A percentile compares a stretch with the other conserved stretches of the same genome.
These are phyloP conservation scores for Heterochromis multidens DNA, from an alignment of 2,113 vertebrate genomes.

Conservation along the genomic window DNA sequence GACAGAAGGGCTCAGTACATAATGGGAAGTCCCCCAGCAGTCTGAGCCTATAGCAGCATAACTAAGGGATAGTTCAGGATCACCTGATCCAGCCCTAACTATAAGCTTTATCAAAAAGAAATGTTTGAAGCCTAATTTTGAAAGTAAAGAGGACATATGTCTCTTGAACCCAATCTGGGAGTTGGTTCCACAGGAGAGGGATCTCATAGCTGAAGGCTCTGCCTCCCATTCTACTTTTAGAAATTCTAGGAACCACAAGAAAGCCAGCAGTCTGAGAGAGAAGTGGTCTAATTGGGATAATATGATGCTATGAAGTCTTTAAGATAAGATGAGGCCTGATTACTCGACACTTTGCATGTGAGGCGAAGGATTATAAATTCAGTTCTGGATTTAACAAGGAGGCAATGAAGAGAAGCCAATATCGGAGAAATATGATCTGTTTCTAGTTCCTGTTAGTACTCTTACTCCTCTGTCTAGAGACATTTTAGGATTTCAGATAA, in stretches of 20 bases:
- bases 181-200: neutral
- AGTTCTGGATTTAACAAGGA: neutral
- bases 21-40: neutral
- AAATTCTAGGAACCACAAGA: neutral
- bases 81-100: too few relatives aligned
- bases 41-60: neutral
- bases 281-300: neutral
- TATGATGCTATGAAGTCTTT: neutral
- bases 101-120: neutral
- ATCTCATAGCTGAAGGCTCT: neutral
- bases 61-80: neutral
- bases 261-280: neutral
- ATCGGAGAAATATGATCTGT: neutral
- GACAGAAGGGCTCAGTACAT: neutral
- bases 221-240: neutral
- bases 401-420: neutral
- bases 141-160: neutral
- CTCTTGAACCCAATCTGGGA: accelerated
- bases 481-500: neutral
- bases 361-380: neutral
- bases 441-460: neutral
- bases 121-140: neutral
- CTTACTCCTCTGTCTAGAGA: neutral
- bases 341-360: accelerated
- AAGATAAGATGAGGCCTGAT: neutral